phyloP scores from a whole-genome alignment of 1,140 invertebrate genomes.

The Dreissena rostriformis region DNA sequence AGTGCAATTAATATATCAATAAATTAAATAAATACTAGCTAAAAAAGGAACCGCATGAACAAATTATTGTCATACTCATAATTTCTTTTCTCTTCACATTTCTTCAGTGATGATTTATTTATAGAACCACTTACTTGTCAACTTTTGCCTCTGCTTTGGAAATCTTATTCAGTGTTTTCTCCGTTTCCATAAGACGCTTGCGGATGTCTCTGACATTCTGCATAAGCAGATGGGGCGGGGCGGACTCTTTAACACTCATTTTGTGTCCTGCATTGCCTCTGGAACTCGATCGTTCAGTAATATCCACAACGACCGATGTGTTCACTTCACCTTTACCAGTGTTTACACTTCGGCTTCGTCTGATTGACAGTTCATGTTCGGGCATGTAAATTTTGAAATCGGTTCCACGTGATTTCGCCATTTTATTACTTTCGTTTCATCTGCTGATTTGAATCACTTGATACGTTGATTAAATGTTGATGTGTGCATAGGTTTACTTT shows the following conservation, averaged over 20 bases:
- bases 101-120: too few species aligned
- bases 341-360: conserved; percentile 16
- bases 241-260: conserved; percentile 55
- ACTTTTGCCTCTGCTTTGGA: conserved; percentile 64
- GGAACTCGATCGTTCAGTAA: not conserved
- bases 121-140: conserved; percentile 48
- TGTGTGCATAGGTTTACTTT: too few species aligned
- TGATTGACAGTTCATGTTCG: conserved; percentile 41
- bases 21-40: too few species aligned
- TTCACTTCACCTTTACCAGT: not conserved
- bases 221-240: conserved; percentile 63
- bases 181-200: conserved; percentile 68
- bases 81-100: too few species aligned
- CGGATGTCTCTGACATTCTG: conserved; percentile 71
- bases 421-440: too few species aligned
- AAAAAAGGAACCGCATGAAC: too few species aligned
- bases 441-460: too few species aligned
- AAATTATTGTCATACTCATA: too few species aligned
- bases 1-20: too few species aligned
- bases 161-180: conserved; percentile 71
- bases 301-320: conserved; percentile 41
- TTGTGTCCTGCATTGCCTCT: not conserved
- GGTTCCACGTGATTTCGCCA: not conserved
- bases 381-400: conserved; percentile 46
- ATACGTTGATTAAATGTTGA: too few species aligned